Base-by-base conservation (phyloP, 1,140 invertebrate genomes). In the Ephestia elutella region DNA sequence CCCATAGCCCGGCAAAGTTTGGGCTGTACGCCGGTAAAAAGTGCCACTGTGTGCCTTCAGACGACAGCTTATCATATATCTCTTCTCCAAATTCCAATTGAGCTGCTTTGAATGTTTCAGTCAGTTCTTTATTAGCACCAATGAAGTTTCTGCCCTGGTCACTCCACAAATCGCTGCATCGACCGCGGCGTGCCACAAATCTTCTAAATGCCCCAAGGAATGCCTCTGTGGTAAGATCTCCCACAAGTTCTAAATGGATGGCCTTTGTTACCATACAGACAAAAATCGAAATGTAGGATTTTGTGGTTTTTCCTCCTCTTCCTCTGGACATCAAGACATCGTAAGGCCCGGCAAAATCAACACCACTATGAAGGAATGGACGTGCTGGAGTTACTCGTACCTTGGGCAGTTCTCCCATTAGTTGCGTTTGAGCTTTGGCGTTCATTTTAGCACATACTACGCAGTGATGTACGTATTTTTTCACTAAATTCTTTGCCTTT, bases 141-240 rank as follows among this genome's bases (percentile, higher is more conserved):
- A 49, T 15, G 18, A 49, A 49, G 15, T 49, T 49, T 15, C 48
- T 15, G 7, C 48, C 48, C 17, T 17, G 48, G 8, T 49, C 48
- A 49, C 48, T 49, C 48, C 48, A 49, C 15, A 49, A 17, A 18
- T 49, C 48, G 17, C 15, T 49, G 15, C 48, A 15, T 49, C 18
- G 15, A 7, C 48, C 48, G 55, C 76, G 49, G 59, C 79, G 32
- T 49, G 62, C 21, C 4, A 59, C 32, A 54, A 65, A 65, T 11
- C 63, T 21, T 54, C 25, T 38, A 15, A 61, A 65, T 1, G 59
- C 49, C 2, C 21, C 59, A 1, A 65, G 30, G 49, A 65, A 65
- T 7, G 50, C 58, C 49, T 53, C n/a, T 13, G 63, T 19, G 0
- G 59, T 53, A 1, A 65, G 11, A 19, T 61, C 55, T 11, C 54